Conservation (phyloP, 2,797 vertebrate species). For the Eulemur albifrons region DNA sequence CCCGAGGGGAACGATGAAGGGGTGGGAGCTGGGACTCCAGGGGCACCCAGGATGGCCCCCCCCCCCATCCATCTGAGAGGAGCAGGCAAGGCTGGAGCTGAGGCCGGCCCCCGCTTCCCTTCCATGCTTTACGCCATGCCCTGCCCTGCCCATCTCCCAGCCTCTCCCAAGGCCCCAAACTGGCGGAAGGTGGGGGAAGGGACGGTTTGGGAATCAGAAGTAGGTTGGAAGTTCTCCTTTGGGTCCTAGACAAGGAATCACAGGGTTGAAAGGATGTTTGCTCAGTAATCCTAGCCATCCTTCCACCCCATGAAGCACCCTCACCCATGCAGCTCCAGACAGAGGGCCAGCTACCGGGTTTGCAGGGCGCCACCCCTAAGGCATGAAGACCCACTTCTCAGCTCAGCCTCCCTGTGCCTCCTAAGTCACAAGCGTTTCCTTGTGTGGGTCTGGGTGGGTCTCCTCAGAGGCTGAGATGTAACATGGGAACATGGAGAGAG, state of each 20-base stretch:
- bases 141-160: neutral
- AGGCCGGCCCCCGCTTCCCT: neutral
- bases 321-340: too few relatives aligned
- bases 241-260: neutral
- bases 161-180: neutral
- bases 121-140: neutral
- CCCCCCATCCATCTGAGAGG: neutral
- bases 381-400: neutral
- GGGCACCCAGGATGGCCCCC: neutral
- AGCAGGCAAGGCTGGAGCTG: neutral
- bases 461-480: neutral
- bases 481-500: accelerated
- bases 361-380: accelerated
- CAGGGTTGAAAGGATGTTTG: neutral
- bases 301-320: neutral
- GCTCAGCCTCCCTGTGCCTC: neutral
- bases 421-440: neutral
- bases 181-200: neutral
- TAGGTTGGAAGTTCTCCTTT: neutral
- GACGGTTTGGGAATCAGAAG: neutral
- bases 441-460: neutral
- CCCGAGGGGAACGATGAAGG: neutral
- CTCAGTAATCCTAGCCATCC: neutral
- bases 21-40: neutral
- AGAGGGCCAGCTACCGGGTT: neutral